Conservation (phyloP, 2,113 vertebrate species). For the Syngnathoides biaculeatus region DNA sequence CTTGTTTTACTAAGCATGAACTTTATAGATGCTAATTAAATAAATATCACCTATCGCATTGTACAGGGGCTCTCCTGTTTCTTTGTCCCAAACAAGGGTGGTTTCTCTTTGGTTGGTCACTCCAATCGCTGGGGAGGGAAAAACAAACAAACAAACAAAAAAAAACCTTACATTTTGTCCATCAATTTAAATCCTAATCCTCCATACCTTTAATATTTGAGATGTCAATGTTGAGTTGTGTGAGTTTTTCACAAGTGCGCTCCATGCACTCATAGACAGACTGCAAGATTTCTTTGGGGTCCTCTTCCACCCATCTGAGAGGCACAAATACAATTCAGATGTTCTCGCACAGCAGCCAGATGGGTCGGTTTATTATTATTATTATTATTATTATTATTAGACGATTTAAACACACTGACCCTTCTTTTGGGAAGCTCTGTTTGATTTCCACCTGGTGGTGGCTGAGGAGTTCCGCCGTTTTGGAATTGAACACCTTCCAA, state of each 20-base stretch:
- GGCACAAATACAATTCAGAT: not conserved
- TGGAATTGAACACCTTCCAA: slow-evolving; percentile 90
- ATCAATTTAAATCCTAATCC: not conserved
- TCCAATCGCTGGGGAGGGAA: slow-evolving; percentile 90
- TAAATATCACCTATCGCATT: slow-evolving; percentile 85
- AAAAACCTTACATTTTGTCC: not conserved
- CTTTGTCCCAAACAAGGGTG: slow-evolving; percentile 95
- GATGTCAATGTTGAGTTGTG: slow-evolving; percentile 87
- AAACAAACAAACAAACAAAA: slow-evolving; percentile 27
- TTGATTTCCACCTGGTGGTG: slow-evolving; percentile 96
- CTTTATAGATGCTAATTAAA: not conserved
- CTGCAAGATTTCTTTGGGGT: slow-evolving; percentile 89
- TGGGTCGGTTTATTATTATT: not conserved
- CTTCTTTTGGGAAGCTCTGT: slow-evolving; percentile 94
- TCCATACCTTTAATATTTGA: slow-evolving; percentile 90
- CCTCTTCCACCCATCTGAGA: slow-evolving; percentile 93
- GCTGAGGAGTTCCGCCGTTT: slow-evolving; percentile 92
- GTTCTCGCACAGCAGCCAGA: too few relatives aligned
- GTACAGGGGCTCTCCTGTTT: slow-evolving; percentile 92
- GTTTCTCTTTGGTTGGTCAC: slow-evolving; percentile 98
- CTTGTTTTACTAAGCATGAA: not conserved
- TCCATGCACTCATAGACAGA: slow-evolving; percentile 97
- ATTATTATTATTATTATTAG: not conserved
- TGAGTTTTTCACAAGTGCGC: slow-evolving; percentile 90
- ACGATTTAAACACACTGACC: slow-evolving; percentile 70